Percentiles rank a stretch among this genome's conserved stretches.
phyloP scores from a whole-genome alignment of 2,888 invertebrate genomes.

The Ditula angustiorana region DNA sequence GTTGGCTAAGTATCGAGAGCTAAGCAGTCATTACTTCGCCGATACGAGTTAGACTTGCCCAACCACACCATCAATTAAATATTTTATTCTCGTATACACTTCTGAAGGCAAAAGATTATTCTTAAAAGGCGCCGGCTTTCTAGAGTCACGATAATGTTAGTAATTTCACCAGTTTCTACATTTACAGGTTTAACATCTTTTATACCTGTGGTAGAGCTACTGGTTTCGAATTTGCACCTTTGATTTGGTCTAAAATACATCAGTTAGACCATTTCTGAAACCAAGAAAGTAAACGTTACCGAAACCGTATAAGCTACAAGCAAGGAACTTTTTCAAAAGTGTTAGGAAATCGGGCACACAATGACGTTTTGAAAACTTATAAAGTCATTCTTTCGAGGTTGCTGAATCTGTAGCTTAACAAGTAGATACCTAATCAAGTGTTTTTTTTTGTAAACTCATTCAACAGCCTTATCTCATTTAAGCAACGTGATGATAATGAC shows the following conservation, averaged over 20 bases:
- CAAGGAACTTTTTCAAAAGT: neutral
- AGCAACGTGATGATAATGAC: constrained; percentile 15
- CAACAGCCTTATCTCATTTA: constrained; percentile 14
- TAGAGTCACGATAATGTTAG: constrained; percentile 20
- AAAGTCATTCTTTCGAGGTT: neutral
- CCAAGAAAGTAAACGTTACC: neutral
- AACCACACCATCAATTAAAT: constrained; percentile 23
- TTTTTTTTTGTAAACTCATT: neutral
- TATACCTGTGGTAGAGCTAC: neutral
- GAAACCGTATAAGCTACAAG: neutral
- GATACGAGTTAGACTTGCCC: constrained; percentile 35
- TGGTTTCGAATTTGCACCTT: neutral
- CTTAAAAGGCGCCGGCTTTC: constrained; percentile 29
- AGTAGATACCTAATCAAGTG: neutral
- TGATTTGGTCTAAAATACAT: neutral
- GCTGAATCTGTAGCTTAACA: neutral
- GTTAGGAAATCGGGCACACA: neutral
- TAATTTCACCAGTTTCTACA: constrained; percentile 25
- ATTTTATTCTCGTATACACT: constrained; percentile 16
- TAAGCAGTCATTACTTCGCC: constrained; percentile 19
- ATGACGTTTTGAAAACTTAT: neutral
- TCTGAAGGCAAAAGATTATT: constrained; percentile 12
- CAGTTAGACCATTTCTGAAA: neutral
- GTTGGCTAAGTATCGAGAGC: constrained; percentile 18
- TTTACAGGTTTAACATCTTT: constrained; percentile 9